Percentiles rank a stretch among this genome's conserved stretches.
Conservation (phyloP, 2,113 vertebrate species). For the Gymnogyps californianus region DNA sequence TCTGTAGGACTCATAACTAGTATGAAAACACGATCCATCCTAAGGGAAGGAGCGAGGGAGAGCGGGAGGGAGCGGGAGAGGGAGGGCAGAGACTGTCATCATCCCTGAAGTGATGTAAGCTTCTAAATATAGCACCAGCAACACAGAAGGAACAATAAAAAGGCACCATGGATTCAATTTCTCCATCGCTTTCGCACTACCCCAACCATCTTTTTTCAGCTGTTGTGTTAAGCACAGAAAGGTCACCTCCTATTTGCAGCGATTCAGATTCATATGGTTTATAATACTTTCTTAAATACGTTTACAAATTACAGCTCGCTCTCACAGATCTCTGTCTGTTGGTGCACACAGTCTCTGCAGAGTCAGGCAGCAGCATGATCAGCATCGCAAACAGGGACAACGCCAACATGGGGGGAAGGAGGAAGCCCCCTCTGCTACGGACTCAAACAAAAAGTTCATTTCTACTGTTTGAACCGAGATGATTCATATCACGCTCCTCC, state of each 20-base stretch:
- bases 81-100: slow-evolving; percentile 78
- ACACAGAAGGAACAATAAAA: slow-evolving; percentile 79
- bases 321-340: not conserved
- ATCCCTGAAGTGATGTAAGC: slow-evolving; percentile 88
- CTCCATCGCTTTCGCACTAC: not conserved
- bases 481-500: not conserved
- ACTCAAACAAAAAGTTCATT: not conserved
- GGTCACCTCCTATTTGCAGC: slow-evolving; percentile 38
- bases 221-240: slow-evolving; percentile 28
- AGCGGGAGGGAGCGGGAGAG: slow-evolving; percentile 42
- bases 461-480: not conserved
- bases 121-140: slow-evolving; percentile 89
- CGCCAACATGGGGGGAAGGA: not conserved
- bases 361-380: not conserved
- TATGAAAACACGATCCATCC: slow-evolving; percentile 76
- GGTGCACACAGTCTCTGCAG: not conserved
- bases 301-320: not conserved
- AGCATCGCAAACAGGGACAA: not conserved
- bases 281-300: not conserved
- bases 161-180: slow-evolving; percentile 64
- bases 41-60: slow-evolving; percentile 48
- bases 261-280: not conserved
- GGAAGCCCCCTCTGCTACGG: not conserved
- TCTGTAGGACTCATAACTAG: slow-evolving; percentile 58
- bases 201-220: slow-evolving; percentile 19